Base-by-base conservation (phyloP, 2,888 invertebrate species). In the Oscheius onirici region DNA sequence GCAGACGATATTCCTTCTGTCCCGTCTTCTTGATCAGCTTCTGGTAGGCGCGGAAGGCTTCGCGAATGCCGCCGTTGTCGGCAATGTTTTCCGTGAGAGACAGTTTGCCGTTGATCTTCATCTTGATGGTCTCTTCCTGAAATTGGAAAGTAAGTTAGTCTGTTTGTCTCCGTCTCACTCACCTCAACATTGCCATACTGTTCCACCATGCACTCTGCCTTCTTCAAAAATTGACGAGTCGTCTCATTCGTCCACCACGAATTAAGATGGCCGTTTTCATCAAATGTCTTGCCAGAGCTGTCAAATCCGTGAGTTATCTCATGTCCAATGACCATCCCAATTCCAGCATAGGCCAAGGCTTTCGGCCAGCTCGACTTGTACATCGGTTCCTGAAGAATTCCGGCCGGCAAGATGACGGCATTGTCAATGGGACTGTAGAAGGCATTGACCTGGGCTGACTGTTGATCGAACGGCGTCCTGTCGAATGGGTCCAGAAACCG, bases 81-180 rank as follows among this genome's bases (percentile, higher is more conserved):
- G 57, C 28, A 34, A 57, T 57, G 34, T 57, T 57, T n/a, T 57
- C 57, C 8, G n/a, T 40, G 11, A 34, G n/a, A 10, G 57, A 34
- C 57, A 17, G 15, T 8, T 57, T 57, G 13, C 57, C 57, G 34
- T 55, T 11, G 24, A 55, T 13, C 13, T 57, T 15, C 57, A 34
- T 57, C 34, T 34, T 34, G 34, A 8, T 34, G 8, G 34, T 34
- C 34, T 34, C 34, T 34, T 34, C 10, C 49, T 22, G 22, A 10
- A 34, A 34, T 3, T 34, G 34, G 34, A 34, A 34, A 34, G n/a
- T n/a, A n/a, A 34, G 8, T 8, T 34, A 34, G 5, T 34, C 5
- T 0, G 5, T 34, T 34, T 34, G 34, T 34, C 34, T 34, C 34
- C 8, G 34, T 34, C 26, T 22, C 40, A 17, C 28, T 28, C n/a